Conservation (phyloP, 2,113 vertebrate genomes). For the Carettochelys insculpta region DNA sequence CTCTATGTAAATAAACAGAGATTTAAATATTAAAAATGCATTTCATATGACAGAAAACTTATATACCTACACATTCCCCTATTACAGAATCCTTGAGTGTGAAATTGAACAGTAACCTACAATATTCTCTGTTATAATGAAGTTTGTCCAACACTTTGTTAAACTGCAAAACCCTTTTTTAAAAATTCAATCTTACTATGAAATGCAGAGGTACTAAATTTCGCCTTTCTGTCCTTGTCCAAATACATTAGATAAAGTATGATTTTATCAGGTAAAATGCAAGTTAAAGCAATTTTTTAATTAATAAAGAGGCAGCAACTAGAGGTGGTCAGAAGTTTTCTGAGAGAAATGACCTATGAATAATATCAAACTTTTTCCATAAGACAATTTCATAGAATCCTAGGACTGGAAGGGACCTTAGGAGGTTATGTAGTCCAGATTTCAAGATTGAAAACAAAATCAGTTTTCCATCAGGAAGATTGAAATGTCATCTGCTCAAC, state of each 20-base stretch:
- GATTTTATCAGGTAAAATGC: not conserved
- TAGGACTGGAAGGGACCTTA: too few relatives aligned
- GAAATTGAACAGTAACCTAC: slow-evolving; percentile 72
- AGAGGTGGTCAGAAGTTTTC: not conserved
- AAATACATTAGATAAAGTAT: not conserved
- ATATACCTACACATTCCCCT: slow-evolving; percentile 18
- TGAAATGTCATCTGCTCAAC: not conserved
- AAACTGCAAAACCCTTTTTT: slow-evolving; percentile 42
- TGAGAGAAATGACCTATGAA: not conserved
- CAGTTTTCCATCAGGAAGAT: not conserved
- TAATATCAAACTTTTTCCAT: not conserved
- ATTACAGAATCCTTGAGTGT: slow-evolving; percentile 67
- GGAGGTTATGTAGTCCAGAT: too few relatives aligned
- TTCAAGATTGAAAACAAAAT: not conserved
- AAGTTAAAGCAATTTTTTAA: not conserved
- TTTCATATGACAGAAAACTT: slow-evolving; percentile 52
- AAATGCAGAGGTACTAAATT: not conserved
- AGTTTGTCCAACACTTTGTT: slow-evolving; percentile 49
- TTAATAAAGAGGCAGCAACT: not conserved
- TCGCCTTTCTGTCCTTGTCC: not conserved
- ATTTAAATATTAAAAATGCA: slow-evolving; percentile 64
- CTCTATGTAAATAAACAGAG: slow-evolving; percentile 58
- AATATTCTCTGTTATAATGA: slow-evolving; percentile 50
- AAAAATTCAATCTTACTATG: slow-evolving; percentile 21
- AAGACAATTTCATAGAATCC: too few relatives aligned